Evolutionary conservation across 2,888 invertebrate species (phyloP), one percentile per base, ranked within the genome.

Genomic region (Gymnocheta viridis): DNA sequence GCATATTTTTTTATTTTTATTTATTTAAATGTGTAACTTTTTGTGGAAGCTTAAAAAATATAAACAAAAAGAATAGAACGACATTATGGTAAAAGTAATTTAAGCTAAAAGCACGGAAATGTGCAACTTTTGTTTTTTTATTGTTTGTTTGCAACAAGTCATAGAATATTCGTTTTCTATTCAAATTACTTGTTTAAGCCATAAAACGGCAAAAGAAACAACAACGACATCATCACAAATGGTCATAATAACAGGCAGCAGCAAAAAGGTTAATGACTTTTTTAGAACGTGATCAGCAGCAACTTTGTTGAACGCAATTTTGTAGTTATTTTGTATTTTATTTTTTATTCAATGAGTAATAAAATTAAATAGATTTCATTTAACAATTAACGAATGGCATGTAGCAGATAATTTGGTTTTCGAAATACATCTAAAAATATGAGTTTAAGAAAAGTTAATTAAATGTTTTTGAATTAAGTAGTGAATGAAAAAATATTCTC

Each of bases 61-160:
- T 35, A 19, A 66, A 47, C 51, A 62, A 60, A 29, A 64, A 69
- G 19, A 51, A 62, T 62, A 19, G 27, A 66, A 41, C 47, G 62
- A 73, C 73, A 82, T 74, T 78, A 49, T 79, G 74, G 64, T 56
- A 69, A 77, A 64, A 74, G 85, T 85, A 85, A 82, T 74, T 82
- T 58, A 82, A 85, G 62, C 82, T 78, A 66, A 82, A 85, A 81
- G 82, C 64, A 72, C 70, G 78, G 74, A 85, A 85, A 85, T 79
- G 70, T 74, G 69, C 78, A 82, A 78, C 73, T 82, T 74, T 74
- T 79, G 64, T 74, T 76, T 72, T n/a, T 38, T 10, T 49, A 64
- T 67, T 47, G 67, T 44, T 41, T 56, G 44, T 60, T 76, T 66
- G 58, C 82, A 85, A 72, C 80, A 80, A 73, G 70, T 66, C 70